These are phyloP conservation scores for Eudyptes chrysolophus DNA, from an alignment of 2,113 vertebrate genomes.

Conservation along the genomic window DNA sequence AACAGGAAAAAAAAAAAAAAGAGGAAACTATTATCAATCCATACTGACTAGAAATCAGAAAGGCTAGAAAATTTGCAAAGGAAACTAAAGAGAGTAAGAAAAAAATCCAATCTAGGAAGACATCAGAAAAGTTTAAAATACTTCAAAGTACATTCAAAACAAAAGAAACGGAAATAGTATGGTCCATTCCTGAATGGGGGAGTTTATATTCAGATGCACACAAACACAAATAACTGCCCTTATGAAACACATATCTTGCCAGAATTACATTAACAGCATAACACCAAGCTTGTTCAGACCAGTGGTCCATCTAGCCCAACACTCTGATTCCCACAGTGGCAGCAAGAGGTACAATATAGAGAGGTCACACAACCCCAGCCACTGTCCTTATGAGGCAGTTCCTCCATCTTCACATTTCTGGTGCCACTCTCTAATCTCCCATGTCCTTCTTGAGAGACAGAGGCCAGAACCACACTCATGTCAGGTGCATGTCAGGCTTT, in stretches of 20 bases:
- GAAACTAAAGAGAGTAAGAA: not conserved
- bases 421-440: not conserved
- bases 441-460: not conserved
- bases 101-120: not conserved
- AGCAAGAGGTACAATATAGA: not conserved
- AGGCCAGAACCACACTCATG: not conserved
- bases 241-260: not conserved
- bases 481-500: not conserved
- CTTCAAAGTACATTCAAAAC: not conserved
- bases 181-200: not conserved
- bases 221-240: not conserved
- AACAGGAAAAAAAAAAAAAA: not conserved
- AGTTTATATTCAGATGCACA: not conserved
- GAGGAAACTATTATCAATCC: not conserved
- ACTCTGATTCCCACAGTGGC: not conserved
- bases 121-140: not conserved
- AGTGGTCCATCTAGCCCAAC: not conserved
- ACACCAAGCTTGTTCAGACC: not conserved
- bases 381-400: not conserved
- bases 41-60: not conserved
- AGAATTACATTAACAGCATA: not conserved
- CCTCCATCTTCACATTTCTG: not conserved
- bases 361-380: not conserved
- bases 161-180: not conserved
- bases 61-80: not conserved